phyloP scores from a whole-genome alignment of 1,140 invertebrate species.

The Xylocopa sonorina region DNA sequence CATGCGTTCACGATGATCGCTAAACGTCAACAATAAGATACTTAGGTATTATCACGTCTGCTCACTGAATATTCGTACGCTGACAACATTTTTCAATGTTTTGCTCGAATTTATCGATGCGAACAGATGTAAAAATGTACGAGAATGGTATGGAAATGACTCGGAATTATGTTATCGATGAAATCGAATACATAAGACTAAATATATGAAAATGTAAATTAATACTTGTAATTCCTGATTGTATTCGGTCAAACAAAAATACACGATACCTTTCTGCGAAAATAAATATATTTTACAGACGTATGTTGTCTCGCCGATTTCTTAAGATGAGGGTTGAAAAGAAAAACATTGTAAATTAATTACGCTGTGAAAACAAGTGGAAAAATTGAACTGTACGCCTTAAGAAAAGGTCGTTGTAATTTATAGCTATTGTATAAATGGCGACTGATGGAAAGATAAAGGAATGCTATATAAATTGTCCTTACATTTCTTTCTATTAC shows the following conservation, averaged over 20 bases:
- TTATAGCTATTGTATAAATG: conserved; percentile 13
- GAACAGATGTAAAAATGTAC: not conserved
- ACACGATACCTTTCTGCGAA: conserved; percentile 5
- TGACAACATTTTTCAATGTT: not conserved
- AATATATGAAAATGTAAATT: not conserved
- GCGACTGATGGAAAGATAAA: conserved; percentile 28
- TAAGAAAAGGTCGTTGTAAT: conserved; percentile 9
- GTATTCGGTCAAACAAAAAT: not conserved
- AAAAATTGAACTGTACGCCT: conserved; percentile 6
- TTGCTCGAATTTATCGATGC: not conserved
- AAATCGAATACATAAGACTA: conserved; percentile 10
- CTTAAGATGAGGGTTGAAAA: not conserved
- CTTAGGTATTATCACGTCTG: conserved; percentile 3
- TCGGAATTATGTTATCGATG: not conserved
- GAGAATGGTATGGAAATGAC: not conserved
- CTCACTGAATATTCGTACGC: conserved; percentile 16
- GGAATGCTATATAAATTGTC: not conserved
- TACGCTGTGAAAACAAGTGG: conserved; percentile 5
- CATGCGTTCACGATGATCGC: not conserved
- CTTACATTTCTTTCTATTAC: not conserved
- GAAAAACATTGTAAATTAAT: conserved; percentile 3
- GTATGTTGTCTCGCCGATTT: conserved; percentile 7
- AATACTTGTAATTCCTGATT: not conserved
- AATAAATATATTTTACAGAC: conserved; percentile 36
- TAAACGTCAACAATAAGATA: conserved; percentile 10